Percentiles rank a stretch among this genome's conserved stretches.
These are phyloP conservation scores for Selene dorsalis DNA, from an alignment of 2,797 vertebrate species.

Conservation along the genomic window DNA sequence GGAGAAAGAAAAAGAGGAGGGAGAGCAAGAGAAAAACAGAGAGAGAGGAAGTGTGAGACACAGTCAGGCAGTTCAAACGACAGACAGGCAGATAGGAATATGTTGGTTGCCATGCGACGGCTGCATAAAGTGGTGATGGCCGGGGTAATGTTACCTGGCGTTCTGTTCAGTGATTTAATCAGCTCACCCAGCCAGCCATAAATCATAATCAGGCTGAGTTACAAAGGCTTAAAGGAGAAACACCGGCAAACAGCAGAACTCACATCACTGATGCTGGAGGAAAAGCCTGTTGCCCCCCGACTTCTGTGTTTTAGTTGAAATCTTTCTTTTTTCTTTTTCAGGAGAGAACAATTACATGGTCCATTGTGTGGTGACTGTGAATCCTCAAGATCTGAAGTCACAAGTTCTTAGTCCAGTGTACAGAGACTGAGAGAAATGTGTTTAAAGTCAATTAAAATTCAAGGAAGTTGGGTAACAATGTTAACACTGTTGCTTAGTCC, in stretches of 20 bases:
- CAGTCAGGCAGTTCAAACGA: constrained; percentile 41
- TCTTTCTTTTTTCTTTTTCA: not conserved
- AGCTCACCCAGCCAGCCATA: constrained; percentile 72
- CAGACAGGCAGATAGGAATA: constrained; percentile 52
- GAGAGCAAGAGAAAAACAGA: constrained; percentile 11
- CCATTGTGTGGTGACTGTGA: constrained; percentile 2
- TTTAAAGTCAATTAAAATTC: not conserved
- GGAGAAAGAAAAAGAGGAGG: constrained; percentile 24
- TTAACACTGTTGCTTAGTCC: not conserved
- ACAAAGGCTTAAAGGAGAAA: constrained; percentile 61
- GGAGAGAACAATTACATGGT: constrained; percentile 8
- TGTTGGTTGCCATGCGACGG: constrained; percentile 74
- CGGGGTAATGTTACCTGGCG: constrained; percentile 74
- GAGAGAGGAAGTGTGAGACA: constrained; percentile 30
- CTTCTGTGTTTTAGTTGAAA: constrained; percentile 36
- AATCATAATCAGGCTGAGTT: constrained; percentile 77
- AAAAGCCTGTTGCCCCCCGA: constrained; percentile 36
- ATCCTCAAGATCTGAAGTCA: not conserved
- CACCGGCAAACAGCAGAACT: constrained; percentile 50
- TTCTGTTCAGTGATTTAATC: constrained; percentile 80
- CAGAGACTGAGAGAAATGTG: not conserved
- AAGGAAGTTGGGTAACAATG: not conserved
- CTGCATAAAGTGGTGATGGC: constrained; percentile 70
- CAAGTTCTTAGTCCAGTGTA: not conserved
- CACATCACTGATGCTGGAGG: constrained; percentile 27